Evolutionary conservation across 2,113 vertebrate genomes (phyloP), one percentile per base, ranked within the genome.

Genomic region (Hydrolagus affinis): DNA sequence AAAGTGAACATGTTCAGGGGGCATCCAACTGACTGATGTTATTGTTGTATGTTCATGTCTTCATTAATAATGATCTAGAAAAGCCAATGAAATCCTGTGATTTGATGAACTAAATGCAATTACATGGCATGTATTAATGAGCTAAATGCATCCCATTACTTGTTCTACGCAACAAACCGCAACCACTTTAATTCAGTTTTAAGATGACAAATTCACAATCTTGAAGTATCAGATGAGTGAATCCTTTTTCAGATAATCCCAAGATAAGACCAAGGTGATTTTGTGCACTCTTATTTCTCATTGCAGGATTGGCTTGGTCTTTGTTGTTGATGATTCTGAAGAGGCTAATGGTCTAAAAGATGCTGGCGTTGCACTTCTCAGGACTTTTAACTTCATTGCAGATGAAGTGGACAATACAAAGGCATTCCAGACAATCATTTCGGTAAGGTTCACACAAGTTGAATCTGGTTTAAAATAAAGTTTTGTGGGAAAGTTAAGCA

Each of bases 341-440:
- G 95, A 97, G 62, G 87, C 97, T 23, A 96, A 98, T 88, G 98
- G 96, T 0, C 94, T 96, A 91, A 92, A 98, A 88, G 96, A 99
- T 86, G 89, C 95, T 1, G 97, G 97, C 2, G 97, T 98, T 88
- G 96, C 97, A 2, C 88, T 98, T 74, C 92, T 98, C 23, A 93
- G 98, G 87, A 95, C 96, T 0, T 98, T 95, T 90, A 99, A 98
- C 92, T 99, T 98, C 68, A 94, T 98, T 87, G 90, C 93, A 1
- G 95, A 97, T 44, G 97, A 99, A 89, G 89, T 94, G 90, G 96
- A 98, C 90, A 94, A 91, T 87, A 96, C 94, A 88, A 93, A 94
- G 0, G 97, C 98, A 0, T 99, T 99, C 85, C 96, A 98, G 80
- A 94, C 94, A 0, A 87, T 99, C 86, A 92, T 95, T 87, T 93